Evolutionary conservation across 2,888 invertebrate species (phyloP), one percentile per base, ranked within the genome.

Genomic region (Pardosa pseudoannulata): DNA sequence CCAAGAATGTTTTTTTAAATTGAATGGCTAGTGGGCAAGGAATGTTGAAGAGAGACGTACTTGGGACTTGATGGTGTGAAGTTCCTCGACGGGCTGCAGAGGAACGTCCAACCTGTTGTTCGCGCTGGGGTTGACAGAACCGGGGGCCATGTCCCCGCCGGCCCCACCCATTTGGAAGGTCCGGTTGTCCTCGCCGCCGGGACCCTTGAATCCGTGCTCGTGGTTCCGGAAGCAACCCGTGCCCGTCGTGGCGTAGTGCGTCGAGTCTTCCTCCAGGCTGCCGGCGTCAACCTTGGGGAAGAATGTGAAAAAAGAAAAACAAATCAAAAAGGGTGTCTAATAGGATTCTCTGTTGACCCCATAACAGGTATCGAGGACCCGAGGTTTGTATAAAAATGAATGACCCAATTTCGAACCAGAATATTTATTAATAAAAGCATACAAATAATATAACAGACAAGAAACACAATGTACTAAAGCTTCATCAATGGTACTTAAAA

Each of bases 211-310:
- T 65, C 90, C 90, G 87, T 91, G 91, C 73, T 92, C 92, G 89
- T 91, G 91, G 87, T 91, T 91, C 87, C 91, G 91, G 89, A 91
- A 92, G 88, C 92, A 92, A 11, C 92, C 92, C 5, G 91, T 91
- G n/a, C 91, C 92, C 13, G 91, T 91, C 11, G 91, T 91, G n/a
- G 90, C 90, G 28, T 88, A 81, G 79, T 88, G 79, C 75, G 89
- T 83, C 11, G 89, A 89, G 13, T 89, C 89, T 16, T 88, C 89
- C 5, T 89, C 89, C 13, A 89, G 39, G 50, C 89, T 89, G 13
- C 72, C 76, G 6, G 88, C 87, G 64, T 89, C 89, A 23, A 88
- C 88, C 88, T 89, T n/a, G n/a, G n/a, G n/a, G n/a, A 68, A 32
- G 9, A 9, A n/a, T n/a, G n/a, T n/a, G n/a, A n/a, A n/a, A n/a